Conservation (phyloP, 37 sponge, comb jelly and placozoan genomes). For the Aplysina aerophoba region DNA sequence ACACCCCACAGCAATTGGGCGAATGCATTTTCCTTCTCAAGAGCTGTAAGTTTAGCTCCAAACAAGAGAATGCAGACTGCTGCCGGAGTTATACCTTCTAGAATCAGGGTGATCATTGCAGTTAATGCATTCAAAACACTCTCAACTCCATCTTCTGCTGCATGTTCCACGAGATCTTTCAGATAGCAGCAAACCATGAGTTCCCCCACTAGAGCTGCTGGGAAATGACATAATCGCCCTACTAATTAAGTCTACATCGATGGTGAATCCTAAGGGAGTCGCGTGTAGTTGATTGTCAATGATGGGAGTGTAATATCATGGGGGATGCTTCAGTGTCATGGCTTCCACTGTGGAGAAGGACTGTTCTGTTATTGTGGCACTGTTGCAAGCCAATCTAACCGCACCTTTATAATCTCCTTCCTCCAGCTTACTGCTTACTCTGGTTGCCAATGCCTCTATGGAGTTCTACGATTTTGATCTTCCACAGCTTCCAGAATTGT, state of each 20-base stretch:
- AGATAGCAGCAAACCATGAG: background rate
- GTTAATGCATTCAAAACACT: constrained; percentile 11
- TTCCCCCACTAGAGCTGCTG: background rate
- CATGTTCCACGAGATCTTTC: background rate
- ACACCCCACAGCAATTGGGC: constrained; percentile 15
- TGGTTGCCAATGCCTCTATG: background rate
- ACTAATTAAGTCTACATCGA: background rate
- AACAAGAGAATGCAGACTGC: background rate
- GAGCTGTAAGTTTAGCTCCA: constrained; percentile 11
- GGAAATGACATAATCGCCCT: background rate
- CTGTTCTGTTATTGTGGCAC: constrained; percentile 14
- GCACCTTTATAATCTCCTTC: constrained; percentile 3
- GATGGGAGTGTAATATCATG: background rate
- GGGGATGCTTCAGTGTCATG: constrained; percentile 12
- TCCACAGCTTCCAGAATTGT: background rate
- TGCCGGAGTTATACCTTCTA: background rate
- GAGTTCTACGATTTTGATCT: background rate
- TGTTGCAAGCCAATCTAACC: background rate
- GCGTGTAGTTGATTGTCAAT: background rate
- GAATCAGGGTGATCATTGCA: background rate
- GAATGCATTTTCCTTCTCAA: background rate
- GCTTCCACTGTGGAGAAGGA: background rate
- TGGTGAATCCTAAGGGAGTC: background rate
- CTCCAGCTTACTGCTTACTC: constrained; percentile 10
- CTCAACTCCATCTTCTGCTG: background rate